These are phyloP conservation scores for Poeciliopsis turneri DNA, from an alignment of 2,797 vertebrate species.

Conservation along the genomic window DNA sequence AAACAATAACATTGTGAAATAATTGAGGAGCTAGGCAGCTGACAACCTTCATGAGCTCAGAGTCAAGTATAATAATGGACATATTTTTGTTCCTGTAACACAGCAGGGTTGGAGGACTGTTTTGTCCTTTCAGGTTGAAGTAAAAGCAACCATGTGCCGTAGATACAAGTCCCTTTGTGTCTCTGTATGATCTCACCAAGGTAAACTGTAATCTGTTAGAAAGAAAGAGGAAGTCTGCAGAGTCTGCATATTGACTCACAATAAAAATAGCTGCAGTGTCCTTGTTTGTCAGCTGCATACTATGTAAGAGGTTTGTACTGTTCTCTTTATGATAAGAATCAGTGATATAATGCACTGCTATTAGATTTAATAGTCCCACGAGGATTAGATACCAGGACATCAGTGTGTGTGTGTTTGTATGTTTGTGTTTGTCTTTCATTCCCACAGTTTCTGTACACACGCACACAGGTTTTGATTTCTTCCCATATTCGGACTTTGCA, in stretches of 20 bases:
- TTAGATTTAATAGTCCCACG: conserved; percentile 59
- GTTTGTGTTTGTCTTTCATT: conserved; percentile 19
- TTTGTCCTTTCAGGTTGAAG: not conserved
- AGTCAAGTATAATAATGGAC: not conserved
- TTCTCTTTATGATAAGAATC: conserved; percentile 61
- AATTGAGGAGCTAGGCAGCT: not conserved
- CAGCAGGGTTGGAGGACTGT: not conserved
- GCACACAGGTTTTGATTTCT: conserved; percentile 8
- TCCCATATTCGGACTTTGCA: not conserved
- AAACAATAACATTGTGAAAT: not conserved
- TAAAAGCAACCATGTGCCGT: not conserved
- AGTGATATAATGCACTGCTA: conserved; percentile 51
- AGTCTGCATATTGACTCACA: conserved; percentile 50
- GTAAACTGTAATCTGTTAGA: conserved; percentile 31
- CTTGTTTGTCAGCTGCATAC: conserved; percentile 44
- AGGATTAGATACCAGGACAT: conserved; percentile 37
- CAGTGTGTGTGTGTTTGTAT: conserved; percentile 4
- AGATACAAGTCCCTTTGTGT: conserved; percentile 26
- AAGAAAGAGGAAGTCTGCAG: conserved; percentile 55
- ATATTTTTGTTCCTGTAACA: conserved; percentile 15
- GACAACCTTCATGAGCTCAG: not conserved
- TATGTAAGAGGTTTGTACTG: conserved; percentile 27
- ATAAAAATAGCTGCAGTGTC: conserved; percentile 47
- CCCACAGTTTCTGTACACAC: conserved; percentile 17
- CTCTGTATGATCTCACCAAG: conserved; percentile 45